Evolutionary conservation across 1,140 invertebrate genomes (phyloP), one percentile per base, ranked within the genome.

Genomic region (Listronotus oregonensis): DNA sequence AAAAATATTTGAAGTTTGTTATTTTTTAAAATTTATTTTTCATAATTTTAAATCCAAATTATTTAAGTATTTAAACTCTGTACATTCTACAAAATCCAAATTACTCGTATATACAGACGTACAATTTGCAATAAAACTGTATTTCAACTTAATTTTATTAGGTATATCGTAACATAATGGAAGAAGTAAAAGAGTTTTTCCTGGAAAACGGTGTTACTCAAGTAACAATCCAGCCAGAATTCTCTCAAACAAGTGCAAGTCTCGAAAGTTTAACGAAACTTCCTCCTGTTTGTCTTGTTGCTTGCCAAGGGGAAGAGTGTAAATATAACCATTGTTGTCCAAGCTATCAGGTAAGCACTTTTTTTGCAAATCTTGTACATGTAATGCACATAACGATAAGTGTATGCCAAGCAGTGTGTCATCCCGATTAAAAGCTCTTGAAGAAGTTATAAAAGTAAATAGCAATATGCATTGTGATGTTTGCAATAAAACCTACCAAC

Each of bases 181-280:
- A 87, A 44, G 82, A 86, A 47, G 82, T 91, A 3, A 85, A 83
- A 5, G 78, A 84, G 1, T 92, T 91, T 77, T 90, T 93, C 67
- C 77, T 84, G 7, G 83, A 87, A 57, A 87, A 90, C 75, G 90
- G 90, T 4, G 90, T 93, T 39, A 86, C 87, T 3, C 85, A 88
- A 69, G 86, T 91, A 3, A 92, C 90, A 1, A 87, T 92, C 71
- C 90, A 93, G 72, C 90, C 90, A 0, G 90, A 93, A 80, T 92
- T 93, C 75, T 80, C 82, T 61, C 79, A 65, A 10, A 71, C 73
- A 58, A 63, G 47, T n/a, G 40, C 66, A 14, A 74, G 69, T 63
- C n/a, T 63, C 11, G 71, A 75, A 58, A 75, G 67, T 44, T 27
- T 74, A n/a, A 57, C 49, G 10, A 72, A 67, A 15, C 51, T 54